Base-by-base conservation (phyloP, 2,888 invertebrate species). In the Luffia ferchaultella region DNA sequence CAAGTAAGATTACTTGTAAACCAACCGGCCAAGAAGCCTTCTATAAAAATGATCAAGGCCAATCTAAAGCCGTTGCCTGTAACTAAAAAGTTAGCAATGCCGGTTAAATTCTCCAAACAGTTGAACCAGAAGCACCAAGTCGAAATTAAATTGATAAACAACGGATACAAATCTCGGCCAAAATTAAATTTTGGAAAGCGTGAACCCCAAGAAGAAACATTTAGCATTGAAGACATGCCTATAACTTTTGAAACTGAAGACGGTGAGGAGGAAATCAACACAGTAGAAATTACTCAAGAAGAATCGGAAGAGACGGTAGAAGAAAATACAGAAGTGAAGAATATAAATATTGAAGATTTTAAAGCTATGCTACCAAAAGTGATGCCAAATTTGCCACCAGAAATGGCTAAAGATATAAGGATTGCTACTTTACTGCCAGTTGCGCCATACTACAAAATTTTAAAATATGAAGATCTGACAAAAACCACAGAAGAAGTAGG, bases 381-480 rank as follows among this genome's bases (percentile, higher is more conserved):
- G n/a, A n/a, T n/a, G n/a, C n/a, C n/a, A n/a, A n/a, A n/a, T n/a
- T n/a, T n/a, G n/a, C n/a, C n/a, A n/a, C n/a, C n/a, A n/a, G n/a
- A n/a, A n/a, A n/a, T n/a, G n/a, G n/a, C n/a, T n/a, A n/a, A 45
- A 17, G 42, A 42, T 9, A 20, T 79, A 0, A 61, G 63, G 1
- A 74, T 83, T 1, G 82, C 73, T 0, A 76, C 76, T 20, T 50
- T 82, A 2, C 57, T 67, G 5, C 58, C 73, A 0, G 60, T 75
- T 54, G 78, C 82, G 0, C 82, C 82, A 0, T 83, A 48, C 49
- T 83, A 61, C 54, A 83, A 78, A 48, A 82, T 83, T 0, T 68
- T 82, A 0, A 77, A 74, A 57, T 62, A 77, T 0, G 66, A 70
- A 2, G 69, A 73, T 0, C 60, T 69, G 0, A 16, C 65, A 1